Evolutionary conservation across 2,113 vertebrate species (phyloP).

Genomic region (Strigops habroptila): DNA sequence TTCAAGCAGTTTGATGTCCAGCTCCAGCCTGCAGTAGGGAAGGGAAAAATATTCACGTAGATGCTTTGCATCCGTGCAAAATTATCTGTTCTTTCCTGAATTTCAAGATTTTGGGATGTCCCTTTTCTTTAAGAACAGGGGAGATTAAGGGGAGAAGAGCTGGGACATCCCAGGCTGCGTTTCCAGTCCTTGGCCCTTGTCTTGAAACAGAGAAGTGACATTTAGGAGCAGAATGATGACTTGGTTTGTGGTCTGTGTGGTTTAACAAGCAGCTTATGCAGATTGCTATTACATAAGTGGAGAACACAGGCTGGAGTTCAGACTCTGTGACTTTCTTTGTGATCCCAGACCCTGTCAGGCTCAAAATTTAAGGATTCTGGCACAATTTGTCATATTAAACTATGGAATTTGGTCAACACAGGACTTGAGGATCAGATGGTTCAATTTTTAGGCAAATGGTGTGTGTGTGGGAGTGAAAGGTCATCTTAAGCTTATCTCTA

Average conservation of each 20-base stretch:
- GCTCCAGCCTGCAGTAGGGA: background rate
- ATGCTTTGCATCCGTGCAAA: background rate
- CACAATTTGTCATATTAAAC: background rate
- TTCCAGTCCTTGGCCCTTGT: background rate
- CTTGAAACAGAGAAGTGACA: background rate
- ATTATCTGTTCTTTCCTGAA: background rate
- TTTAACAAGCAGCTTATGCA: background rate
- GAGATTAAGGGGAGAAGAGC: background rate
- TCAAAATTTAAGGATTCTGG: background rate
- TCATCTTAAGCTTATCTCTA: slow-evolving; percentile 35
- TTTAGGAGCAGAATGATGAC: background rate
- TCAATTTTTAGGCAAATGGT: background rate
- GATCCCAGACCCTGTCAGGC: fast-evolving
- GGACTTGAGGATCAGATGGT: background rate
- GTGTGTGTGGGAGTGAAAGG: slow-evolving; percentile 55
- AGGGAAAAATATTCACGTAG: background rate
- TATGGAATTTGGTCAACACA: background rate
- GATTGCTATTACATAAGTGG: background rate
- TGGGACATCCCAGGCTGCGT: background rate
- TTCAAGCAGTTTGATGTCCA: background rate
- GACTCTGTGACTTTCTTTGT: fast-evolving
- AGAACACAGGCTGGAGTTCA: background rate
- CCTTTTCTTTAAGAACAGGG: background rate
- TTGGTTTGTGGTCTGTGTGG: background rate
- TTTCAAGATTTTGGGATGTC: background rate